Evolutionary conservation across 2,888 invertebrate species (phyloP).

Genomic region (Cerceris ruficornis): DNA sequence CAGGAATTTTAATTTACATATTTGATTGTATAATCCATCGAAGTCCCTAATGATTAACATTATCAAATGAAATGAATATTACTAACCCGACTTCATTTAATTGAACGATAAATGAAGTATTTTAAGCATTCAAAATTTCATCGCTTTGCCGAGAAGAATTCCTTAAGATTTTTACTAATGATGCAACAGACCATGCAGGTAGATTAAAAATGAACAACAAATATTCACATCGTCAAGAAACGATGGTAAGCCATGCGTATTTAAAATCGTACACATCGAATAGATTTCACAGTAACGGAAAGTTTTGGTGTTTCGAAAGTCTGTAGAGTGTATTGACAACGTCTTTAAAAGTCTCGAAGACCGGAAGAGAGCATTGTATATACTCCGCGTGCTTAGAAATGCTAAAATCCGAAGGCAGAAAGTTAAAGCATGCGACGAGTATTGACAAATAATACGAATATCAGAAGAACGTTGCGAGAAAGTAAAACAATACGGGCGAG

Average conservation of each 20-base stretch:
- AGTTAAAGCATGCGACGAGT: neutral
- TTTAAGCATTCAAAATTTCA: too few relatives aligned
- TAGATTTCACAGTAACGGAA: constrained; percentile 12
- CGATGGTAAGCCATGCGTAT: constrained; percentile 3
- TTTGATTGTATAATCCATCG: too few relatives aligned
- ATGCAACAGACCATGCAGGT: too few relatives aligned
- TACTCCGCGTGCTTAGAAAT: neutral
- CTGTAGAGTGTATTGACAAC: neutral
- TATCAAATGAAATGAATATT: too few relatives aligned
- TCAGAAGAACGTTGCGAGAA: neutral
- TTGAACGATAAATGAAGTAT: too few relatives aligned
- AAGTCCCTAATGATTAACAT: too few relatives aligned
- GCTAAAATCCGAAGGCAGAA: neutral
- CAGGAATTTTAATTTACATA: too few relatives aligned
- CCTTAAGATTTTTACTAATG: too few relatives aligned
- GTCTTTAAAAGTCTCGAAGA: constrained; percentile 11
- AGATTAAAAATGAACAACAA: too few relatives aligned
- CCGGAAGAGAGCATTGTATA: constrained; percentile 3
- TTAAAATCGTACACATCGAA: constrained; percentile 12
- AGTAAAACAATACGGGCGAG: neutral
- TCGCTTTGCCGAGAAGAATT: too few relatives aligned
- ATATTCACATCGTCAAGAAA: constrained; percentile 8
- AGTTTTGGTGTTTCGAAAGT: constrained; percentile 13
- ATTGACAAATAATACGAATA: constrained; percentile 4
- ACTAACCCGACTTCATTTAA: too few relatives aligned